These are phyloP conservation scores for Diabrotica undecimpunctata DNA, from an alignment of 1,140 invertebrate genomes.

Conservation along the genomic window DNA sequence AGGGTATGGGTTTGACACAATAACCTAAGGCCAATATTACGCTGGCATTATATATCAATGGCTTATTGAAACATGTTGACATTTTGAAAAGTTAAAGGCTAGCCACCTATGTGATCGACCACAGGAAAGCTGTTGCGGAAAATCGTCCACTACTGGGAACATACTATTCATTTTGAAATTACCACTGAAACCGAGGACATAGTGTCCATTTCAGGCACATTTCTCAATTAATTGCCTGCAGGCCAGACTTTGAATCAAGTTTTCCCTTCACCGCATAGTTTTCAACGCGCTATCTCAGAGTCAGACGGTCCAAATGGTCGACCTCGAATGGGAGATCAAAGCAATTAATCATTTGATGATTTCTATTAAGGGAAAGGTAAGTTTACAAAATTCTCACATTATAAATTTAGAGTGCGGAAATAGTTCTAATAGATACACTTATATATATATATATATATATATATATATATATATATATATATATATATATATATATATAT, in stretches of 20 bases:
- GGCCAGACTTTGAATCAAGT: background rate
- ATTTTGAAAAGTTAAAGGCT: conserved; percentile 4
- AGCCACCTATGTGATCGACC: conserved; percentile 4
- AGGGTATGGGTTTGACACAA: too few species aligned
- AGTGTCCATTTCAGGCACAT: conserved; percentile 7
- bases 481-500: too few species aligned
- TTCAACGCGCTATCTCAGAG: too few species aligned
- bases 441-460: too few species aligned
- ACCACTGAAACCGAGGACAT: conserved; percentile 6
- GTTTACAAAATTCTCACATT: background rate
- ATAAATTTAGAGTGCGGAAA: too few species aligned
- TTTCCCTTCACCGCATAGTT: background rate
- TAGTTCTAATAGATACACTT: too few species aligned
- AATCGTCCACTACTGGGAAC: background rate
- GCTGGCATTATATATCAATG: too few species aligned
- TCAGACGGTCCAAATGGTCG: background rate
- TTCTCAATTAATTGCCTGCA: conserved; percentile 9
- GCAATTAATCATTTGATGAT: conserved; percentile 2
- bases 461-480: too few species aligned
- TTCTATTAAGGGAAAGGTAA: background rate
- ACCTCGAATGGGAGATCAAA: background rate
- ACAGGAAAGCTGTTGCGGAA: background rate
- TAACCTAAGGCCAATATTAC: too few species aligned
- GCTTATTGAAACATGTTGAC: background rate
- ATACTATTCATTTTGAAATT: conserved; percentile 9